Conservation (phyloP, 2,113 vertebrate genomes). For the Pluvianellus socialis region DNA sequence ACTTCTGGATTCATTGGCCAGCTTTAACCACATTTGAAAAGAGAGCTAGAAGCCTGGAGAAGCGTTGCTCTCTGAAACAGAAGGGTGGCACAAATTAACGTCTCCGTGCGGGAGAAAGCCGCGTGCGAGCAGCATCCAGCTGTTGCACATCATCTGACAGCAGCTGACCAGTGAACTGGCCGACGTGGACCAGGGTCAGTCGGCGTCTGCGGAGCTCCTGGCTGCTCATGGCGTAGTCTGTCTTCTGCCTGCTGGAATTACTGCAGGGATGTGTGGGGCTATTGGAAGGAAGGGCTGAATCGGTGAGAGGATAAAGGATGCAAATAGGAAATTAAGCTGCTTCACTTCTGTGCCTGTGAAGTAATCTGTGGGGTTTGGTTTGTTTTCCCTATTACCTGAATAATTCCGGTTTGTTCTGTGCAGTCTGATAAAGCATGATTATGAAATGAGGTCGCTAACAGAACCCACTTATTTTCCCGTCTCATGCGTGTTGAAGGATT, state of each 20-base stretch:
- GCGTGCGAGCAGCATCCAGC: neutral
- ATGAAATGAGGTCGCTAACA: neutral
- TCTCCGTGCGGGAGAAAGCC: neutral
- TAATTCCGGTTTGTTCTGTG: neutral
- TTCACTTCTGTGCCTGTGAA: neutral
- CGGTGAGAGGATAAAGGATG: neutral
- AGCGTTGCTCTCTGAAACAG: neutral
- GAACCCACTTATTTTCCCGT: neutral
- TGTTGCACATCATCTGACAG: neutral
- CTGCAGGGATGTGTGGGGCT: neutral
- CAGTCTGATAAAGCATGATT: neutral
- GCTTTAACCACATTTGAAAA: neutral
- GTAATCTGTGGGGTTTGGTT: neutral
- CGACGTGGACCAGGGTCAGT: neutral
- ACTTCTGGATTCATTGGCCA: neutral
- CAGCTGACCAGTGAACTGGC: neutral
- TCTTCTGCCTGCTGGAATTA: neutral
- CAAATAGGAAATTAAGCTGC: neutral
- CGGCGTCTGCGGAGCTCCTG: rapidly evolving
- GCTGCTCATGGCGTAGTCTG: neutral
- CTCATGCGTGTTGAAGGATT: neutral
- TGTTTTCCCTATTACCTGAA: neutral
- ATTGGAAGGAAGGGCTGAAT: neutral
- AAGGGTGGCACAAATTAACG: neutral
- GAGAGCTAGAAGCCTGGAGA: neutral